Evolutionary conservation across 2,113 vertebrate genomes (phyloP).

Genomic region (Coryphaenoides rupestris): DNA sequence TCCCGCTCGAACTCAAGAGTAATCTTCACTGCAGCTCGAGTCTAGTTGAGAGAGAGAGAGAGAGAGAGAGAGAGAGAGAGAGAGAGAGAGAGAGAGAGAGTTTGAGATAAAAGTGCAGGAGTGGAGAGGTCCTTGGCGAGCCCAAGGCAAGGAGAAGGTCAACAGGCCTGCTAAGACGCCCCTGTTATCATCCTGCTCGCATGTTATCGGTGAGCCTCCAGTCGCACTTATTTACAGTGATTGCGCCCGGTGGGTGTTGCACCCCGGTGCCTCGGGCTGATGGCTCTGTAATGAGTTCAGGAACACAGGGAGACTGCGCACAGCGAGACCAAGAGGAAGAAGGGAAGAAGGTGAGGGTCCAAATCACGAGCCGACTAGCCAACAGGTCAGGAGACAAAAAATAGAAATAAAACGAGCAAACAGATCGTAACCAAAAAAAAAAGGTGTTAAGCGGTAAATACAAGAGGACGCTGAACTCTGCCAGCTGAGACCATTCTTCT

Average conservation of each 20-base stretch:
- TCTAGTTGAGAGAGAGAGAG: conserved; percentile 58
- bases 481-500: conserved; percentile 24
- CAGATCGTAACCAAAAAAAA: conserved; percentile 33
- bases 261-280: conserved; percentile 79
- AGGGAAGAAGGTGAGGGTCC: conserved; percentile 58
- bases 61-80: conserved; percentile 51
- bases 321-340: conserved; percentile 56
- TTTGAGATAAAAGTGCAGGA: conserved; percentile 82
- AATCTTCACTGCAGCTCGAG: conserved; percentile 68
- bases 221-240: conserved; percentile 89
- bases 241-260: conserved; percentile 86
- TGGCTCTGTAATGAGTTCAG: conserved; percentile 90
- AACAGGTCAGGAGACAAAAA: conserved; percentile 55
- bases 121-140: conserved; percentile 81
- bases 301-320: conserved; percentile 58
- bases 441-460: conserved; percentile 37
- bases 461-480: conserved; percentile 20
- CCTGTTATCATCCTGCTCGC: conserved; percentile 83
- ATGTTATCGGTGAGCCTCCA: conserved; percentile 85
- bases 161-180: conserved; percentile 85
- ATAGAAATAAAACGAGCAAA: conserved; percentile 23
- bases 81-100: conserved; percentile 34
- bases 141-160: conserved; percentile 86
- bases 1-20: conserved; percentile 57
- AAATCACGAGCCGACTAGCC: conserved; percentile 75